Conservation (phyloP, 2,113 vertebrate genomes). For the Gymnarchus niloticus region DNA sequence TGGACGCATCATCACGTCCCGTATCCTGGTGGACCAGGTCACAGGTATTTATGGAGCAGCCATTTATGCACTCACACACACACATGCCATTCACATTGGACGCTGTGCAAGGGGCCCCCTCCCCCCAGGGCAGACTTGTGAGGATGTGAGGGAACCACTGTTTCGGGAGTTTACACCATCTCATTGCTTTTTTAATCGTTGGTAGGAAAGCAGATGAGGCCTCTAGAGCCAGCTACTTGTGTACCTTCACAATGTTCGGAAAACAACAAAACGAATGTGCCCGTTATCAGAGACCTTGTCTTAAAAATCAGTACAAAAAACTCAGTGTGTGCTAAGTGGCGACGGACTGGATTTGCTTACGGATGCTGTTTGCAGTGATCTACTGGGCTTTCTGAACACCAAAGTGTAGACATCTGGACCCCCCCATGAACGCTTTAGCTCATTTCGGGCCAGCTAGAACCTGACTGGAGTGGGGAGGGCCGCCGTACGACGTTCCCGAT, state of each 20-base stretch:
- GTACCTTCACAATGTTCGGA: neutral
- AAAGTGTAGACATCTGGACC: conserved; percentile 25
- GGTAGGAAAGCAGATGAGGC: neutral
- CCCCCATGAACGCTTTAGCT: neutral
- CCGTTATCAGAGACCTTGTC: conserved; percentile 19
- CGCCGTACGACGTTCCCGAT: neutral
- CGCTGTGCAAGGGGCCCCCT: neutral
- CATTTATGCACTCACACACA: conserved; percentile 29
- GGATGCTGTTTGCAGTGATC: conserved; percentile 33
- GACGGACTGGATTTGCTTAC: conserved; percentile 32
- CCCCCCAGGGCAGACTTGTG: no score
- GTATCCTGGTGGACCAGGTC: conserved; percentile 99
- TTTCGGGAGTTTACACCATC: conserved; percentile 41
- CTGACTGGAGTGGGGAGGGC: no score
- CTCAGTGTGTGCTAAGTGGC: conserved; percentile 21
- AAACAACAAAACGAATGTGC: neutral
- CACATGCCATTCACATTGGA: neutral
- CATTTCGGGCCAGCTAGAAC: no score
- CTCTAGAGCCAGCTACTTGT: neutral
- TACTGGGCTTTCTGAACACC: neutral
- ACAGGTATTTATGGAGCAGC: conserved; percentile 80
- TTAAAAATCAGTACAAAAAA: conserved; percentile 43
- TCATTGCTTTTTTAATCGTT: conserved; percentile 59
- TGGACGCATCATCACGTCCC: conserved; percentile 98
- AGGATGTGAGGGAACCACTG: conserved; percentile 50